Evolutionary conservation across 1,140 invertebrate species (phyloP), one percentile per base, ranked within the genome.

Genomic region (Drosophila auraria): DNA sequence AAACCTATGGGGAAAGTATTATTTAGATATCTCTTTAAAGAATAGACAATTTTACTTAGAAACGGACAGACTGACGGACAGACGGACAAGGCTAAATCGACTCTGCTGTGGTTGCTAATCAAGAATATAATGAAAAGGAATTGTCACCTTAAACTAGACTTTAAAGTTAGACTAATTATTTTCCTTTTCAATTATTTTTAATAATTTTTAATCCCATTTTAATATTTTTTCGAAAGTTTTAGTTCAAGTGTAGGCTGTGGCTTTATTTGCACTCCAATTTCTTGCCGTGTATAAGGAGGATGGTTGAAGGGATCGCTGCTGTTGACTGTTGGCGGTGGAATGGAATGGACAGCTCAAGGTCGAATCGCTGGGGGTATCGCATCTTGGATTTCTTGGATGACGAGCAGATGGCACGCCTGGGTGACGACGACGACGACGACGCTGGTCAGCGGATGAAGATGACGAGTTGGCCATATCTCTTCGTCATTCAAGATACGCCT

Each of bases 311-410:
- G 49, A 69, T 69, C 30, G 65, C 61, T 53, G 54, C 36, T 56
- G 36, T 9, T 56, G 12, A 12, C 20, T 56, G 36, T 9, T 56
- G 17, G 17, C 33, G 33, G 30, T 40, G 57, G 57, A 38, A 38
- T 40, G 40, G 57, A 69, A 78, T 78, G 76, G 75, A 78, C 75
- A 78, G 63, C 75, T 69, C 75, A 78, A 78, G 75, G 75, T 78
- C 75, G 75, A 38, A 51, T 51, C 20, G 63, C 60, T 50, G 12
- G 40, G 70, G 51, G 59, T 63, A 44, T 30, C 71, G 47, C 61
- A 66, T 51, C 36, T 66, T 66, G 66, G 45, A 68, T 66, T 69
- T 68, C 60, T 58, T 72, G 68, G 56, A 59, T 66, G 75, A 68
- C 74, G 56, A 53, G 64, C 75, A 78, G 56, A 78, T 68, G 74